phyloP scores from a whole-genome alignment of 2,888 invertebrate species.

The Spisula subtruncata region DNA sequence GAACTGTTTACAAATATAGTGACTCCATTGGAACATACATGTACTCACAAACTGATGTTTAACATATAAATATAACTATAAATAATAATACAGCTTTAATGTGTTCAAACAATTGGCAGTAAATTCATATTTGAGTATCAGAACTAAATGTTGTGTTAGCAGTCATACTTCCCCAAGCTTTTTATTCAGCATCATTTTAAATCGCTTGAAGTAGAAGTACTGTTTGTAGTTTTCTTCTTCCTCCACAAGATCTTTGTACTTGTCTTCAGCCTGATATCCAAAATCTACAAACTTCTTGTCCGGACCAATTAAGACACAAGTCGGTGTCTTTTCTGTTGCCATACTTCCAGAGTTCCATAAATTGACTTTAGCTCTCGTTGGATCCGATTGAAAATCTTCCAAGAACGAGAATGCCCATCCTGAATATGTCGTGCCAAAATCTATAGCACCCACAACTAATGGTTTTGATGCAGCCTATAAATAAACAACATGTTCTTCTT shows the following conservation, averaged over 20 bases:
- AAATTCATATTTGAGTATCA: too few relatives aligned
- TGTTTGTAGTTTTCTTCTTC: background rate
- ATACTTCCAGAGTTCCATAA: background rate
- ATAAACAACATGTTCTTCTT: too few relatives aligned
- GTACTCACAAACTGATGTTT: too few relatives aligned
- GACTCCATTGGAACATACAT: too few relatives aligned
- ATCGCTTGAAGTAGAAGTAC: background rate
- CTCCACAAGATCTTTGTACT: background rate
- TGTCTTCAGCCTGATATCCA: background rate
- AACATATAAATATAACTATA: too few relatives aligned
- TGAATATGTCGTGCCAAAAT: background rate
- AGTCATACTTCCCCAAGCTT: background rate
- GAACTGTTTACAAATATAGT: too few relatives aligned
- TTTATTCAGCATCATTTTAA: slow-evolving; percentile 10
- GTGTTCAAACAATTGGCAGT: background rate
- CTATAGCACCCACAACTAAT: background rate
- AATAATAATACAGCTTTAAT: too few relatives aligned
- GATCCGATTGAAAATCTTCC: background rate
- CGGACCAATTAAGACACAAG: background rate
- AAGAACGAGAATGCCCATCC: background rate
- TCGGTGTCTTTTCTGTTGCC: background rate
- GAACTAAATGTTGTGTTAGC: background rate
- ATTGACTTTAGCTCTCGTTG: background rate
- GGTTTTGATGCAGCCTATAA: background rate
- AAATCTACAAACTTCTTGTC: background rate